Base-by-base conservation (phyloP, 2,888 invertebrate genomes). In the Marronus borbonicus region DNA sequence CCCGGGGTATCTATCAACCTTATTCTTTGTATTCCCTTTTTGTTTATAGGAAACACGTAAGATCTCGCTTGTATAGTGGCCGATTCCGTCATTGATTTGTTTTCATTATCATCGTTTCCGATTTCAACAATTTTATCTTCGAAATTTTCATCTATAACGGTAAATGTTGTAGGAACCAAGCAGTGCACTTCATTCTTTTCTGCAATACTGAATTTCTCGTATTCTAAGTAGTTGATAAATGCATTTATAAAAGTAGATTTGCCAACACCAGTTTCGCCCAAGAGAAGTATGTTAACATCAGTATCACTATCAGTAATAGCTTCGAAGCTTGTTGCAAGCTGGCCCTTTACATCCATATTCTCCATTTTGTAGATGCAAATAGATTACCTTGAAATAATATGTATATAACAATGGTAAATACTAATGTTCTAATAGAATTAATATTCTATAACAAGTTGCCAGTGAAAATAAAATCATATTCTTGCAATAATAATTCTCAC, bases 41-140 rank as follows among this genome's bases (percentile, higher is more conserved):
- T 77, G 62, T 70, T 17, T 12, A 80, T 79, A 20, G 79, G 81
- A 80, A 83, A 84, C 1, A 72, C 95, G 95, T 86, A 96, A 94
- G 77, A 93, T 93, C 14, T 96, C 94, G 88, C 62, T 20, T 76
- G 65, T 76, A 81, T 81, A 8, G 83, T 83, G 28, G 82, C 81
- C 1, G 83, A 82, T 50, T 68, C 80, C 8, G 81, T 81, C 17
- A 80, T 31, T 64, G 81, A 69, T 8, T 69, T 55, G 36, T 76
- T 78, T 50, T 82, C 81, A 77, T 87, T 86, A 12, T 76, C 58
- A 49, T 81, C 82, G 2, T 79, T 74, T 3, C 85, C 86, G 31
- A 85, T 80, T 50, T 80, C 74, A 20, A 86, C 78, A 20, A 60
- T 60, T 36, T 80, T 80, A 52, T 81, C 75, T 55, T 82, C 72